Conservation (phyloP, 1,140 invertebrate species). For the Macrobrachium rosenbergii region DNA sequence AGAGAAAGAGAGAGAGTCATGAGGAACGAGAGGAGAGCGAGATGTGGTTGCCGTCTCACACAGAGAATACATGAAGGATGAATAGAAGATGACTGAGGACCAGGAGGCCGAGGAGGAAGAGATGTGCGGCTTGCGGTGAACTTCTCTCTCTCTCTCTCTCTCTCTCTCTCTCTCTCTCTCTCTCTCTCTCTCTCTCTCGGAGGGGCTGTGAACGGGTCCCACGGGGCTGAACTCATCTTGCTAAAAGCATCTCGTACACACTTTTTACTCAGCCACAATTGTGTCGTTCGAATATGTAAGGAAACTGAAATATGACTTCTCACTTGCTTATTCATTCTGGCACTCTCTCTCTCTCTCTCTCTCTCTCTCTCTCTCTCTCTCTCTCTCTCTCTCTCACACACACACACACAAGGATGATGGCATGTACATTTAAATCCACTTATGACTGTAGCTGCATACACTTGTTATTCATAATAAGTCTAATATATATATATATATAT, state of each 20-base stretch:
- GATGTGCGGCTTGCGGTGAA: background rate
- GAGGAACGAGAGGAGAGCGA: background rate
- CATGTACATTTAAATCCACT: background rate
- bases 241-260: conserved; percentile 18
- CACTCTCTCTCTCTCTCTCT: conserved; percentile 27
- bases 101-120: background rate
- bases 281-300: conserved; percentile 26
- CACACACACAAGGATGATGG: background rate
- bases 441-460: background rate
- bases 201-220: background rate
- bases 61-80: background rate
- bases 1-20: background rate
- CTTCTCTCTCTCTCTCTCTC: conserved; percentile 3
- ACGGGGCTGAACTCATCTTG: conserved; percentile 10
- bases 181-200: conserved; percentile 36
- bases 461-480: background rate
- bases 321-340: background rate
- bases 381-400: background rate
- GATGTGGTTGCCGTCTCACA: background rate
- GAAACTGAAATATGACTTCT: conserved; percentile 14
- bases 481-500: conserved; percentile 3
- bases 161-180: conserved; percentile 39
- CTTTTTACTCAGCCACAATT: conserved; percentile 15
- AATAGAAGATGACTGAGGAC: background rate
- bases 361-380: conserved; percentile 15